Evolutionary conservation across 1,140 invertebrate species (phyloP), one percentile per base, ranked within the genome.

Genomic region (Manduca sexta): DNA sequence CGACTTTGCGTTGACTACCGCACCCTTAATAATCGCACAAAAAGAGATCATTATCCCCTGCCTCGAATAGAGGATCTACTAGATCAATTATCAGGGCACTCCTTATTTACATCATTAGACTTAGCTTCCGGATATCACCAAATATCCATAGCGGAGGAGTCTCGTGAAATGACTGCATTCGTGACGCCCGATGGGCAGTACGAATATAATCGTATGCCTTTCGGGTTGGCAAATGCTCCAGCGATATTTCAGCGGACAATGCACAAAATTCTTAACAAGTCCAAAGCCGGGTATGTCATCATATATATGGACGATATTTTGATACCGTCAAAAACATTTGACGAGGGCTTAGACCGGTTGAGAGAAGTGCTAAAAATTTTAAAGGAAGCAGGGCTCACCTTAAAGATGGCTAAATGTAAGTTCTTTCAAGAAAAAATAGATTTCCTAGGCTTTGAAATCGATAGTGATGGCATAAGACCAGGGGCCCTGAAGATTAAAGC

Each of bases 361-460:
- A 38, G 40, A 15, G 52, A 55, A 35, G 52, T 55, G 4, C 17
- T 55, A 16, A 5, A 16, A 10, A 13, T 49, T 3, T 17, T 49
- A 11, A 33, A 17, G 16, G 12, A 47, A 6, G 47, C 34, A 8
- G 38, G 53, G 1, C 17, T 56, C 6, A 77, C 78, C 3, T 40
- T 74, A 5, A 74, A 76, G 15, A 33, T 75, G 17, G 52, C 38
- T 6, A 81, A 70, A 38, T 79, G 71, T 53, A 5, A 43, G 6
- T 77, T 78, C 41, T 61, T 71, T 6, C 54, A 63, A 34, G 52
- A 45, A 33, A 33, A 51, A n/a, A 53, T 77, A 8, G 37, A 55
- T 8, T 77, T 69, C 35, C 49, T 76, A 8, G 71, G 75, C 0
- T 69, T 61, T 34, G 49, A 66, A 44, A 52, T 76, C 11, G 52